These are phyloP conservation scores for Scomberomorus guttatus DNA, from an alignment of 2,797 vertebrate genomes.

Conservation along the genomic window DNA sequence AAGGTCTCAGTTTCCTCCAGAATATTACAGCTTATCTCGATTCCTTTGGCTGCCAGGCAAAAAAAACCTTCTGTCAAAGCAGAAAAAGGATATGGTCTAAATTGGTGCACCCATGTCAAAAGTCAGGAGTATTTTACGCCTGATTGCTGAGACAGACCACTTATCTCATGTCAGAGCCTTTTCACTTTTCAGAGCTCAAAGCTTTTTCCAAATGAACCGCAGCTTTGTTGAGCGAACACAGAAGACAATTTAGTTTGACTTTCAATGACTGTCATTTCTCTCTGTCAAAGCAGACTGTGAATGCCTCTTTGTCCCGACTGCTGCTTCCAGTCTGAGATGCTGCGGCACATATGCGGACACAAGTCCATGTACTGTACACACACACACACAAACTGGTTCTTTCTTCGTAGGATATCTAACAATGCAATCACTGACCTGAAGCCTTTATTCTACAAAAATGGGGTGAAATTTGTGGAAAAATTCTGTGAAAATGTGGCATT, in stretches of 20 bases:
- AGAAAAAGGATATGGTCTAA: constrained; percentile 44
- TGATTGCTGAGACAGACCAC: constrained; percentile 52
- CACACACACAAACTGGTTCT: background rate
- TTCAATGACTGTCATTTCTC: constrained; percentile 64
- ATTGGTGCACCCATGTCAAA: constrained; percentile 45
- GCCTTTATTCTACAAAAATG: background rate
- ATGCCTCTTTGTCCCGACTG: constrained; percentile 53
- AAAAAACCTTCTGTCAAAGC: constrained; percentile 17
- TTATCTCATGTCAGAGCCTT: constrained; percentile 67
- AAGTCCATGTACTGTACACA: background rate
- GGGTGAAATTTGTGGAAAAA: background rate
- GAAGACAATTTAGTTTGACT: constrained; percentile 56
- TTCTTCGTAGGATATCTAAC: background rate
- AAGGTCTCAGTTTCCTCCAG: constrained; percentile 18
- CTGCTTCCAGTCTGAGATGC: constrained; percentile 6
- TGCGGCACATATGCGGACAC: background rate
- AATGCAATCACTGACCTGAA: background rate
- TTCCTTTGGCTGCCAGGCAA: background rate
- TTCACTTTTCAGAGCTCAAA: constrained; percentile 66
- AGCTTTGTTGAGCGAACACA: constrained; percentile 71
- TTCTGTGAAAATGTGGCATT: background rate
- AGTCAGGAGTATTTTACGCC: constrained; percentile 54
- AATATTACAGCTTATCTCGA: constrained; percentile 8
- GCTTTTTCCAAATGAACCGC: constrained; percentile 52
- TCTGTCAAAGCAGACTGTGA: constrained; percentile 57